phyloP scores from a whole-genome alignment of 2,113 vertebrate genomes.

The Mola mola region DNA sequence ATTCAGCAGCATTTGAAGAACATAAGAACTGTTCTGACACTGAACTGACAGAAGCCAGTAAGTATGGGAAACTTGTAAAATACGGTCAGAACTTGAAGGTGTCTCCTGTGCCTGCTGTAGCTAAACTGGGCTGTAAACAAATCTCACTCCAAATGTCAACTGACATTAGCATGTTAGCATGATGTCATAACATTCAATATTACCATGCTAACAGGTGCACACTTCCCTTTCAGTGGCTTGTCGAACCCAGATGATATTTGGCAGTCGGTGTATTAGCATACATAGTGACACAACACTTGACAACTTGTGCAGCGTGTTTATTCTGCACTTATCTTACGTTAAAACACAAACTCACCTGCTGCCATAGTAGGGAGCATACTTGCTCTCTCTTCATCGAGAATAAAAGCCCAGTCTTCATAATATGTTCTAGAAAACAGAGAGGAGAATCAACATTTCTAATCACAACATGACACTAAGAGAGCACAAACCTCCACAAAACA shows the following conservation, averaged over 20 bases:
- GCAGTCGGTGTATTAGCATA: background rate
- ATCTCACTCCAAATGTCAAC: no score
- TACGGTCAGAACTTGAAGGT: no score
- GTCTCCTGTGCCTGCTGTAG: no score
- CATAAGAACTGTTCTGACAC: no score
- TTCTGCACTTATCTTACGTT: background rate
- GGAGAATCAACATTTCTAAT: background rate
- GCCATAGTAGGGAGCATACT: constrained; percentile 99
- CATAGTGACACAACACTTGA: no score
- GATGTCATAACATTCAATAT: background rate
- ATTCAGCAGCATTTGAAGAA: background rate
- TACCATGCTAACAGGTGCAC: background rate
- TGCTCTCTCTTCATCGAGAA: constrained; percentile 94
- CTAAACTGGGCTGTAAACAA: no score
- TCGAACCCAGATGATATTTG: background rate
- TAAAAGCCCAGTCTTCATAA: constrained; percentile 98
- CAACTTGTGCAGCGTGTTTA: no score
- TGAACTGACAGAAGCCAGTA: no score
- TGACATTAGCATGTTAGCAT: background rate
- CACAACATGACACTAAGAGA: no score
- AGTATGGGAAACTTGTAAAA: no score
- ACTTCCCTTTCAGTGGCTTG: background rate
- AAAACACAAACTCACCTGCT: constrained; percentile 85
- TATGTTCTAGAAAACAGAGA: constrained; percentile 82
- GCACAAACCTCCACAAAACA: no score